Conservation (phyloP, 2,113 vertebrate genomes). For the Syngnathus typhle region DNA sequence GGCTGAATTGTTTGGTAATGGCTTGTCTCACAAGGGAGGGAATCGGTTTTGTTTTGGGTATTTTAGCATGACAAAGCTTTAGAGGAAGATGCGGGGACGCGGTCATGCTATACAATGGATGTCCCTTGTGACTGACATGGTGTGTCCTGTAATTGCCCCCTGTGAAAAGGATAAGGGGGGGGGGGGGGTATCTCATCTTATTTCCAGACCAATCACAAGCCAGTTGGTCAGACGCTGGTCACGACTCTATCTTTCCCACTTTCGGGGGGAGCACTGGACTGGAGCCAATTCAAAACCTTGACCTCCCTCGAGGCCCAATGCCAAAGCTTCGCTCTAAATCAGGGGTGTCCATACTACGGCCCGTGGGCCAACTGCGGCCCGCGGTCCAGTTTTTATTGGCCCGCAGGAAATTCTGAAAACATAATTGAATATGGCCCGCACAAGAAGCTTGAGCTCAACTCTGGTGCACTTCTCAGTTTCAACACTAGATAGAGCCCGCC, state of each 20-base stretch:
- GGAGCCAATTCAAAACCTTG: conserved; percentile 56
- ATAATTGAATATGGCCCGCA: no score
- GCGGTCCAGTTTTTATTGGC: no score
- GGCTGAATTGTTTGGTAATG: conserved; percentile 43
- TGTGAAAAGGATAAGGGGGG: conserved; percentile 15
- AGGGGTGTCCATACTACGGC: no score
- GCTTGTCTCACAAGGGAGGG: conserved; percentile 22
- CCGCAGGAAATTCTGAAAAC: no score
- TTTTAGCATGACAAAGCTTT: conserved; percentile 1
- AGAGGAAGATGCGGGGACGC: conserved; percentile 19
- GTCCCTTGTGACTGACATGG: conserved; percentile 37
- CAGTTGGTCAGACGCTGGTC: conserved; percentile 44
- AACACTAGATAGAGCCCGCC: no score
- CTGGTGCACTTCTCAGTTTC: no score
- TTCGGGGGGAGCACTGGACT: conserved; percentile 43
- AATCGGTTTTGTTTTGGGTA: not conserved
- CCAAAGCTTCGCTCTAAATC: conserved; percentile 47
- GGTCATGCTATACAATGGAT: conserved; percentile 25
- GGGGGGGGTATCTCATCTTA: conserved; percentile 38
- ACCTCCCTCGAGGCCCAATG: conserved; percentile 46
- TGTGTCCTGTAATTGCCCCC: conserved; percentile 46
- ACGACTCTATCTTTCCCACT: conserved; percentile 47
- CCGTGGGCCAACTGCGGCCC: no score
- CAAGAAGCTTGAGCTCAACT: no score
- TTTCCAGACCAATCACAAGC: conserved; percentile 55